Evolutionary conservation across 2,797 vertebrate species (phyloP), one percentile per base, ranked within the genome.

Genomic region (Helarctos malayanus): DNA sequence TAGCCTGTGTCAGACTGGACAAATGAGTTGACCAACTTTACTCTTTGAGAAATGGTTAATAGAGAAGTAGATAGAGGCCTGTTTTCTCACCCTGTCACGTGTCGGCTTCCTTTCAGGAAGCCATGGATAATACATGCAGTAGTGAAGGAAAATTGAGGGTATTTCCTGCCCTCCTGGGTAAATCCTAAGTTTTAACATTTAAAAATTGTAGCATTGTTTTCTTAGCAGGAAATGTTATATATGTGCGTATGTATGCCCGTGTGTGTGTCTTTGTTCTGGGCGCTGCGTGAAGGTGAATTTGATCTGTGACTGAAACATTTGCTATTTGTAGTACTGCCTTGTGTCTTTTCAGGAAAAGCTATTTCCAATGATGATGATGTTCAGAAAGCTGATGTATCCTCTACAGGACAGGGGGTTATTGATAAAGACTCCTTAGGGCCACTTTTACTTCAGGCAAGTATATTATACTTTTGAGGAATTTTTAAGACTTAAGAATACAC

Each of bases 401-500:
- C 99, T 90, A 99, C 99, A 38, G 99, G 99, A 98, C 99, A 99
- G 97, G 99, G 99, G 93, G 99, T 99, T 98, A 99, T 99, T 98
- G 99, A 99, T 98, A 99, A 99, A 98, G 99, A 99, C 99, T 99
- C 99, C 83, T 97, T 99, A 98, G 99, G 99, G 68, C 99, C 99
- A 19, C 99, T 99, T 96, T 98, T 99, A 94, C 98, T 99, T 88
- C 99, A 99, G 99, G 99, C 99, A 98, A 99, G 99, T 98, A 54
- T 65, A 97, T 47, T 59, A 52, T 65, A 73, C 93, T 86, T 32
- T 81, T 56, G n/a, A 81, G 76, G 38, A 83, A 56, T 41, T 91
- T 94, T 76, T 83, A 76, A 84, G 68, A 80, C 47, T 49, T 96
- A 47, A 93, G 78, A 41, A 88, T 78, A 25, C 63, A 32, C 54